Conservation (phyloP, 2,797 vertebrate species). For the Heterohyrax brucei region DNA sequence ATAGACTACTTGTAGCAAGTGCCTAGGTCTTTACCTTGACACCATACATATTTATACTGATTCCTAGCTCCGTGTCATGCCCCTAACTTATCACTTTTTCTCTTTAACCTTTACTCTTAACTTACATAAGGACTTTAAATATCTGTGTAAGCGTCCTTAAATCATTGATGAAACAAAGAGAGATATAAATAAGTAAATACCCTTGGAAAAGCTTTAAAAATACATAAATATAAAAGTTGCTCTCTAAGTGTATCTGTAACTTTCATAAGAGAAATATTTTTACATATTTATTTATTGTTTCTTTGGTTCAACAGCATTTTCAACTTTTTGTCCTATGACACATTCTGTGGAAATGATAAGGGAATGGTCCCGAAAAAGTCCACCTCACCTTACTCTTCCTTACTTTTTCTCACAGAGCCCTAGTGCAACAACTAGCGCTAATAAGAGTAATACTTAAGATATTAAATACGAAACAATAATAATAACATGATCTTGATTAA, state of each 20-base stretch:
- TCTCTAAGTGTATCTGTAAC: not conserved
- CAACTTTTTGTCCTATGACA: not conserved
- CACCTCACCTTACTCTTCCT: not conserved
- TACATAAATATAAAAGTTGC: slow-evolving; percentile 30
- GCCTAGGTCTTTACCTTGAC: not conserved
- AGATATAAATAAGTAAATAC: slow-evolving; percentile 52
- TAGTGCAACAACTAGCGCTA: not conserved
- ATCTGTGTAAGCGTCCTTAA: slow-evolving; percentile 62
- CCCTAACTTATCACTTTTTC: not conserved
- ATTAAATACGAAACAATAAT: not conserved
- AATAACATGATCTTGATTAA: not conserved
- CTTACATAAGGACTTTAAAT: slow-evolving; percentile 33
- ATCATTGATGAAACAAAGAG: slow-evolving; percentile 44
- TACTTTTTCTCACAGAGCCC: not conserved
- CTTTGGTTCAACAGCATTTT: not conserved
- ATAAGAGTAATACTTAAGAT: not conserved
- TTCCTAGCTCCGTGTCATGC: not conserved
- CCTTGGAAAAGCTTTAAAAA: slow-evolving; percentile 46
- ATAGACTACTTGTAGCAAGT: not conserved
- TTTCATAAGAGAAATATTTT: not conserved
- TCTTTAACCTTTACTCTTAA: slow-evolving; percentile 62
- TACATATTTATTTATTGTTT: not conserved
- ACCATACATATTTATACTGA: not conserved
- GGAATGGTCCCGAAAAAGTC: not conserved
- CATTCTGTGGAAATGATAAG: not conserved